Percentiles rank a stretch among this genome's conserved stretches.
Evolutionary conservation across 2,888 invertebrate species (phyloP).

Genomic region (Melanophora roralis): DNA sequence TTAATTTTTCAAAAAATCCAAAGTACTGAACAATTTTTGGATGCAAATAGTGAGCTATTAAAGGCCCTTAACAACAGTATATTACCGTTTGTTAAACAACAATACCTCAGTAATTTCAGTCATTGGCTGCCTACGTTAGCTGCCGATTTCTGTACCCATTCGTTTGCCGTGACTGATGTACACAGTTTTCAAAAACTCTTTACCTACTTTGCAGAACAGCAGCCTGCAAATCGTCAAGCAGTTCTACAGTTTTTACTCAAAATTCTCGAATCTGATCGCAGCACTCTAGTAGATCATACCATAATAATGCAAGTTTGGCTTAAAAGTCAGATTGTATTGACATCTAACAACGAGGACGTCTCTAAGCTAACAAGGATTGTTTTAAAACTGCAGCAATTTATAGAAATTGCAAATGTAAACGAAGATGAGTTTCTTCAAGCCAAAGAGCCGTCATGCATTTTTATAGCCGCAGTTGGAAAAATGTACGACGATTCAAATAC

Average conservation of each 20-base stretch:
- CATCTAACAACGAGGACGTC: slow-evolving; percentile 72
- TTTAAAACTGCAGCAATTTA: slow-evolving; percentile 70
- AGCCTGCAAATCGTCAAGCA: slow-evolving; percentile 69
- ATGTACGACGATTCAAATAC: slow-evolving; percentile 52
- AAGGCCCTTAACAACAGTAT: slow-evolving; percentile 72
- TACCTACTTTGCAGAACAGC: slow-evolving; percentile 68
- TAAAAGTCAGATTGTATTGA: slow-evolving; percentile 73
- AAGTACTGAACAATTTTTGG: slow-evolving; percentile 50
- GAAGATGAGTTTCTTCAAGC: slow-evolving; percentile 67
- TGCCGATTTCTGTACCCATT: slow-evolving; percentile 71
- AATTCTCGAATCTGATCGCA: slow-evolving; percentile 67
- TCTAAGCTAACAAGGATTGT: slow-evolving; percentile 69
- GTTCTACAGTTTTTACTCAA: slow-evolving; percentile 69
- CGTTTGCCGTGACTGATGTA: slow-evolving; percentile 63
- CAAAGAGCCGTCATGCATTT: slow-evolving; percentile 74
- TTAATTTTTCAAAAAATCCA: slow-evolving; percentile 69
- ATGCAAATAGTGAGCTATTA: slow-evolving; percentile 58
- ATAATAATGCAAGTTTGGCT: slow-evolving; percentile 74
- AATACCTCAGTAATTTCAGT: slow-evolving; percentile 71
- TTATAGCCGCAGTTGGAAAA: slow-evolving; percentile 73
- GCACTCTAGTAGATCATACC: slow-evolving; percentile 64
- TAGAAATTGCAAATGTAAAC: slow-evolving; percentile 65
- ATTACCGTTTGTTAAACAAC: slow-evolving; percentile 72
- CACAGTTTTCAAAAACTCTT: slow-evolving; percentile 69
- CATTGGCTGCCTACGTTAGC: slow-evolving; percentile 72